These are phyloP conservation scores for Nerophis ophidion DNA, from an alignment of 2,113 vertebrate species.

Conservation along the genomic window DNA sequence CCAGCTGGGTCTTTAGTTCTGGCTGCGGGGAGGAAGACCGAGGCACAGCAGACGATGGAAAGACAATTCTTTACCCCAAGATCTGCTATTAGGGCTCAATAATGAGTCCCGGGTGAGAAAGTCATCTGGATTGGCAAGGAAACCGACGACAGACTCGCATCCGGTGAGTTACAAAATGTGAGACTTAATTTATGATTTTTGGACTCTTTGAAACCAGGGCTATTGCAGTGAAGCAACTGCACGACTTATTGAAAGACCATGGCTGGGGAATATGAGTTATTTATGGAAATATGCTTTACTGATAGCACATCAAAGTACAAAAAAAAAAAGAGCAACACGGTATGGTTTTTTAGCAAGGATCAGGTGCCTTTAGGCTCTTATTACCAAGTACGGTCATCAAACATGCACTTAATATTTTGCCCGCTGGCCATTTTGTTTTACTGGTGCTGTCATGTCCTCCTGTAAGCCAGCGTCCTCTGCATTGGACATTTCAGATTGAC, in stretches of 20 bases:
- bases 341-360: slow-evolving; percentile 12
- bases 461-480: no score
- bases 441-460: no score
- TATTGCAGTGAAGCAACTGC: slow-evolving; percentile 28
- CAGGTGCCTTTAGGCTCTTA: slow-evolving; percentile 27
- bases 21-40: slow-evolving; percentile 19
- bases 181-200: slow-evolving; percentile 18
- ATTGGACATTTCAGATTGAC: no score
- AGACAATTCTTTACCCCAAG: slow-evolving; percentile 17
- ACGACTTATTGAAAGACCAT: slow-evolving; percentile 30
- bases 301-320: slow-evolving; percentile 8
- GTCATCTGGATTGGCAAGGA: slow-evolving; percentile 12
- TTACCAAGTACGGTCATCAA: slow-evolving; percentile 1
- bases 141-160: slow-evolving; percentile 19
- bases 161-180: slow-evolving; percentile 16
- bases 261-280: slow-evolving; percentile 19
- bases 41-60: slow-evolving; percentile 23
- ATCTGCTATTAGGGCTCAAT: slow-evolving; percentile 18
- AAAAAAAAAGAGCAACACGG: background rate
- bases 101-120: slow-evolving; percentile 13
- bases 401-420: slow-evolving; percentile 8
- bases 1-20: slow-evolving; percentile 6
- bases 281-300: background rate
- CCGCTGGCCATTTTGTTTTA: slow-evolving; percentile 10
- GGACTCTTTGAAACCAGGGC: slow-evolving; percentile 33